A percentile compares a stretch with the other conserved stretches of the same genome.
These are phyloP conservation scores for Chrysolophus pictus DNA, from an alignment of 2,797 vertebrate species.

Conservation along the genomic window DNA sequence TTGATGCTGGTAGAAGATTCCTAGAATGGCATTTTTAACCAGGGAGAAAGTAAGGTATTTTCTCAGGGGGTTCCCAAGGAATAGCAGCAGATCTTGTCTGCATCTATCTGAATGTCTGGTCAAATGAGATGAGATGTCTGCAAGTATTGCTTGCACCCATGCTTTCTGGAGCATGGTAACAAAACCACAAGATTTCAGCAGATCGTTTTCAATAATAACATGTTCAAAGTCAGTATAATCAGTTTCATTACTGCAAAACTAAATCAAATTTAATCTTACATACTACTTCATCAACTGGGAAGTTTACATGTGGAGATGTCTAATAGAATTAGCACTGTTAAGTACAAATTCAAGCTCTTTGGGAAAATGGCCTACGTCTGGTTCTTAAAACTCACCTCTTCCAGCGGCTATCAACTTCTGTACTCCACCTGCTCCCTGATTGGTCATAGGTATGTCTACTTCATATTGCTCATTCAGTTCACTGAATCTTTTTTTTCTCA, in stretches of 20 bases:
- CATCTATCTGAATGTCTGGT: not conserved
- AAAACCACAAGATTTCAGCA: not conserved
- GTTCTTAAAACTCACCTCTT: not conserved
- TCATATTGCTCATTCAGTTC: not conserved
- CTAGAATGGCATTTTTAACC: not conserved
- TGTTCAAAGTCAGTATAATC: not conserved
- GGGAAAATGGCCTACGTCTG: not conserved
- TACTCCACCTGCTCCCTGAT: not conserved
- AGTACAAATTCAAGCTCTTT: not conserved
- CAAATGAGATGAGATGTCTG: not conserved
- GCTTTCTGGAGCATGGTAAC: not conserved
- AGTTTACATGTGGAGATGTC: not conserved
- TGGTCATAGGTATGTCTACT: not conserved
- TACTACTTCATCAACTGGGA: not conserved
- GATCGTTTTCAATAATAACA: not conserved
- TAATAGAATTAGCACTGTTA: not conserved
- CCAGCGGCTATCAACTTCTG: not conserved
- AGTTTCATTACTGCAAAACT: not conserved
- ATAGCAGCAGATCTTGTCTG: not conserved
- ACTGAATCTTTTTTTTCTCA: not conserved
- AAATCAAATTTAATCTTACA: not conserved
- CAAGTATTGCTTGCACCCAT: not conserved
- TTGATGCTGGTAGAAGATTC: not conserved
- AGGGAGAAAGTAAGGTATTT: not conserved
- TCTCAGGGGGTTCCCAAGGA: not conserved